Conservation (phyloP, 37 sponge, comb jelly and placozoan species). For the Theonella swinhoei region DNA sequence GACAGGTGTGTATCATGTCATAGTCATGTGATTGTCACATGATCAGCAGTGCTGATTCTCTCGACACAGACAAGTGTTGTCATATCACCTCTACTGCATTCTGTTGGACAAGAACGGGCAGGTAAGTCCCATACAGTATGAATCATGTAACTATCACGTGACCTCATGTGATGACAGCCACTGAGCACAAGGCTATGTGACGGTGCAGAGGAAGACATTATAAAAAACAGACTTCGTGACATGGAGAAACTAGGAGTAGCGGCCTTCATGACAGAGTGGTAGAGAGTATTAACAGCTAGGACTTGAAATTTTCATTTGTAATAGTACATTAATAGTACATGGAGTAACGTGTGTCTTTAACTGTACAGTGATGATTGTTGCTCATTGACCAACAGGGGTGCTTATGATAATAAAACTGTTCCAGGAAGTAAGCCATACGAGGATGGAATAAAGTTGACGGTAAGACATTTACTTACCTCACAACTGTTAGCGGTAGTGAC, state of each 20-base stretch:
- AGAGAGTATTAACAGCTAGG: no score
- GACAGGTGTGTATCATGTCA: conserved; percentile 56
- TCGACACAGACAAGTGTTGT: conserved; percentile 58
- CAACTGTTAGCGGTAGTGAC: background rate
- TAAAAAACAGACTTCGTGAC: conserved; percentile 54
- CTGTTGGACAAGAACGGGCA: conserved; percentile 62
- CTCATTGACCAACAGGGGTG: conserved; percentile 41
- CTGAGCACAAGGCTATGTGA: conserved; percentile 48
- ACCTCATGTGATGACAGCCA: conserved; percentile 24
- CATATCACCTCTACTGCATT: conserved; percentile 78
- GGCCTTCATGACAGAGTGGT: conserved; percentile 86
- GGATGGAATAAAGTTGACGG: conserved; percentile 39
- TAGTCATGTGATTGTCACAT: background rate
- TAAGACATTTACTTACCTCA: background rate
- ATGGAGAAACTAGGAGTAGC: conserved; percentile 62
- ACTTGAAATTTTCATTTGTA: no score
- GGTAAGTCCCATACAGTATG: conserved; percentile 19
- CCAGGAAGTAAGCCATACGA: conserved; percentile 24
- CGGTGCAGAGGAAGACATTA: conserved; percentile 35
- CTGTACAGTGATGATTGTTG: no score
- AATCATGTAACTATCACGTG: background rate
- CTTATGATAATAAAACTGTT: conserved; percentile 33
- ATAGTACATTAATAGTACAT: no score
- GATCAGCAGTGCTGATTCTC: background rate
- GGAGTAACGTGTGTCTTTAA: no score